Base-by-base conservation (phyloP, 2,888 invertebrate genomes). In the Diaphora mendica region DNA sequence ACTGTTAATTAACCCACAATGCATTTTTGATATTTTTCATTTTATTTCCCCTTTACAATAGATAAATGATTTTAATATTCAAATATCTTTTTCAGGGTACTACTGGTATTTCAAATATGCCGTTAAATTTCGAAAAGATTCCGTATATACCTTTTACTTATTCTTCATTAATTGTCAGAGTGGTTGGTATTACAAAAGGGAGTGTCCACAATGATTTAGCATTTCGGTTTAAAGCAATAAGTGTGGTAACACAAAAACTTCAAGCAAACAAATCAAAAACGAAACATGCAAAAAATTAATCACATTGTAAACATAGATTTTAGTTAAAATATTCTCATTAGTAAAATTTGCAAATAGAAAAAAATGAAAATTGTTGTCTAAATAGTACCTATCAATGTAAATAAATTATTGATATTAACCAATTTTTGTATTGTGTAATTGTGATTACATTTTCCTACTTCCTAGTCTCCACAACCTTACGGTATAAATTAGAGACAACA, bases 101-200 rank as follows among this genome's bases (percentile, higher is more conserved):
- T 5, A 0, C 0, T 39, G 20, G 23, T 23, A 2, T 3, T 23
- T 20, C 64, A 39, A 39, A 65, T 39, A 1, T 65, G 5, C 11
- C 23, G 4, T 39, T 65, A 23, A 39, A 35, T 39, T 65, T 65
- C 4, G 64, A 65, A 3, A 35, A 65, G 11, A 1, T 65, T 39
- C 64, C 64, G n/a, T 39, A 23, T 5, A 65, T 65, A 65, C 39
- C 64, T 39, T 65, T 65, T 65, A 65, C 64, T 4, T 65, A 65
- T 65, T 65, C 64, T 2, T 65, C 64, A n/a, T n/a, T 65, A 13
- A 65, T 65, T 23, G 39, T n/a, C 64, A 65, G 64, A 39, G n/a
- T n/a, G 23, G 33, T 13, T 39, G 3, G 11, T n/a, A 4, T n/a
- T 15, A 65, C 39, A 65, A 39, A 39, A 9, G 64, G 64, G 39